A percentile compares a stretch with the other conserved stretches of the same genome.
phyloP scores from a whole-genome alignment of 1,140 invertebrate species.

The Drosophila sproati region DNA sequence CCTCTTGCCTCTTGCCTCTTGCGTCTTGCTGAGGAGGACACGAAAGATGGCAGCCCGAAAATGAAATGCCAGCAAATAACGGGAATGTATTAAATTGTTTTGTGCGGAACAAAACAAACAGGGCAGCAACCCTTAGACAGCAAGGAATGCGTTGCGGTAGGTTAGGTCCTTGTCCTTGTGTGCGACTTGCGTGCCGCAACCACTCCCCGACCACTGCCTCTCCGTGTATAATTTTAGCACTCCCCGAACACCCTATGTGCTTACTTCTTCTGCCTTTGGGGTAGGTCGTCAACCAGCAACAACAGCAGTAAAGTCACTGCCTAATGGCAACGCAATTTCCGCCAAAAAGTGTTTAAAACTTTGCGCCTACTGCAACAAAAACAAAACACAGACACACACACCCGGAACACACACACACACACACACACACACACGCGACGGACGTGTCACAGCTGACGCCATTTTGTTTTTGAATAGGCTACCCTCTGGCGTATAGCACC shows the following conservation, averaged over 20 bases:
- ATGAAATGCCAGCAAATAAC: slow-evolving; percentile 62
- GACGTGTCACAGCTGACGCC: slow-evolving; percentile 45
- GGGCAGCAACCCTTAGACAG: slow-evolving; percentile 68
- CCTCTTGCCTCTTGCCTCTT: neutral
- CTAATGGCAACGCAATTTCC: slow-evolving; percentile 79
- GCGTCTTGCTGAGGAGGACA: slow-evolving; percentile 17
- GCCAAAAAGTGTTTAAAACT: slow-evolving; percentile 33
- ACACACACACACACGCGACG: slow-evolving; percentile 14
- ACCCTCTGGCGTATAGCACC: slow-evolving; percentile 9
- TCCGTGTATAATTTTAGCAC: no score
- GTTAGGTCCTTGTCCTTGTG: slow-evolving; percentile 39
- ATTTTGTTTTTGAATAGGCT: slow-evolving; percentile 68
- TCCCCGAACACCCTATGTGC: neutral
- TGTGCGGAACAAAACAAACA: slow-evolving; percentile 38
- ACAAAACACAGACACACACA: slow-evolving; percentile 7
- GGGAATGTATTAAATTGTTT: slow-evolving; percentile 82
- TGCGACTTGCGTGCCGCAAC: slow-evolving; percentile 9
- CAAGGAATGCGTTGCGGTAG: slow-evolving; percentile 74
- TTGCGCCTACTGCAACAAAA: slow-evolving; percentile 54
- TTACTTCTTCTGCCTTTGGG: slow-evolving; percentile 43
- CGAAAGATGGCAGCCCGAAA: slow-evolving; percentile 40
- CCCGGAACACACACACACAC: neutral
- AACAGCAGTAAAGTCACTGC: slow-evolving; percentile 9
- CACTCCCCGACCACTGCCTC: neutral
- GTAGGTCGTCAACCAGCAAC: slow-evolving; percentile 57